Base-by-base conservation (phyloP, 2,888 invertebrate genomes). In the Melanchra persicariae region DNA sequence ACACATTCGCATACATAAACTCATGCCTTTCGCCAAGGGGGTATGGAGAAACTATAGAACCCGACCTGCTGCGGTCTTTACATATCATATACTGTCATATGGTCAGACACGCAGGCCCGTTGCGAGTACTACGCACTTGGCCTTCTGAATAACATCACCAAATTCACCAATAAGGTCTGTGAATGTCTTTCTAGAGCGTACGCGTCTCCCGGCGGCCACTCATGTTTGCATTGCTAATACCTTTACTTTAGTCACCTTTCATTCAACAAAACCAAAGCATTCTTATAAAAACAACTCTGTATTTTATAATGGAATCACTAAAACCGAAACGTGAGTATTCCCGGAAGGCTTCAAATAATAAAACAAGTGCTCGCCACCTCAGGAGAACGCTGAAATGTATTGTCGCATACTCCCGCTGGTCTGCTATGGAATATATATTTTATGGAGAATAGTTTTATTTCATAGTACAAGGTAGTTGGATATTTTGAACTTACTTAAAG, bases 341-440 rank as follows among this genome's bases (percentile, higher is more conserved):
- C 49, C 26, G 10, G 30, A 57, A 55, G 70, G 49, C 45, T 40
- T 64, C 26, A 58, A 73, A 71, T 74, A 71, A 77, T 74, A 81
- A 77, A 83, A 74, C 68, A 70, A 76, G 60, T 63, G 69, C 34
- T 80, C 40, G 15, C 59, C 58, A 81, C 61, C 81, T 55, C 71
- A 40, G 61, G 72, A 72, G 65, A 54, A 62, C 34, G 52, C 66
- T 66, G 58, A 52, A 73, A 69, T 75, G 63, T 84, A 73, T 49
- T 62, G 66, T 51, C 66, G 6, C 63, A n/a, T n/a, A 34, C 15
- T 57, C 51, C 58, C 64, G 4, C 8, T 70, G 49, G 54, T 52
- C 54, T 63, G 34, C 12, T 77, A 43, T 37, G 30, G 49, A 64
- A 65, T 57, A 73, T 57, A 73, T 79, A 79, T 55, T 72, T 70